Conservation (phyloP, 2,888 invertebrate genomes). For the Scrobipalpa atriplicella region DNA sequence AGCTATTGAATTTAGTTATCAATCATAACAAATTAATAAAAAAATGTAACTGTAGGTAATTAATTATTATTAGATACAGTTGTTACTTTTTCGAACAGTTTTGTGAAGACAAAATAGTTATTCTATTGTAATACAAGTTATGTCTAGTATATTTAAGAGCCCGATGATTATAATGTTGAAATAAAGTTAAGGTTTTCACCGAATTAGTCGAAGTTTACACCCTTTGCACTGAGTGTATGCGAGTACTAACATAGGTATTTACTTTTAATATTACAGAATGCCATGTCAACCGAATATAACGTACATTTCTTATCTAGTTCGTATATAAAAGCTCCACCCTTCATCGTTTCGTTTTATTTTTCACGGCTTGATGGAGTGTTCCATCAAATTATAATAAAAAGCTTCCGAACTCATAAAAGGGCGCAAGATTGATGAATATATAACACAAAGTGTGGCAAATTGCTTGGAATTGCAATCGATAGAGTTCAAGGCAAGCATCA, state of each 20-base stretch:
- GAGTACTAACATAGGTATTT: background rate
- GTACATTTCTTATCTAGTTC: background rate
- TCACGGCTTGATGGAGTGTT: background rate
- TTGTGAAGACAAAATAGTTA: no score
- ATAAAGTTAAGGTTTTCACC: no score
- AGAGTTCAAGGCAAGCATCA: conserved; percentile 46
- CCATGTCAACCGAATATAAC: background rate
- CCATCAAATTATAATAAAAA: conserved; percentile 16
- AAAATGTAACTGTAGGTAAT: no score
- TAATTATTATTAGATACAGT: no score
- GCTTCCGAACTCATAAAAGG: conserved; percentile 12
- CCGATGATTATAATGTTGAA: no score
- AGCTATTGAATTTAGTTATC: no score
- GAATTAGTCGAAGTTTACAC: no score
- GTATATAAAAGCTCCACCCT: background rate
- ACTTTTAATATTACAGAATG: background rate
- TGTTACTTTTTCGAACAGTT: no score
- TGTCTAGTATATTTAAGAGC: no score
- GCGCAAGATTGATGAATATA: conserved; percentile 21
- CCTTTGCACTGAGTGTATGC: background rate
- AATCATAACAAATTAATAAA: no score
- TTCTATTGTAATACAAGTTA: no score
- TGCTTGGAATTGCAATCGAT: conserved; percentile 48
- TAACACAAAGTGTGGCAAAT: conserved; percentile 35
- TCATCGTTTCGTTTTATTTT: conserved; percentile 6